These are phyloP conservation scores for Xyrauchen texanus DNA, from an alignment of 2,113 vertebrate species.

Conservation along the genomic window DNA sequence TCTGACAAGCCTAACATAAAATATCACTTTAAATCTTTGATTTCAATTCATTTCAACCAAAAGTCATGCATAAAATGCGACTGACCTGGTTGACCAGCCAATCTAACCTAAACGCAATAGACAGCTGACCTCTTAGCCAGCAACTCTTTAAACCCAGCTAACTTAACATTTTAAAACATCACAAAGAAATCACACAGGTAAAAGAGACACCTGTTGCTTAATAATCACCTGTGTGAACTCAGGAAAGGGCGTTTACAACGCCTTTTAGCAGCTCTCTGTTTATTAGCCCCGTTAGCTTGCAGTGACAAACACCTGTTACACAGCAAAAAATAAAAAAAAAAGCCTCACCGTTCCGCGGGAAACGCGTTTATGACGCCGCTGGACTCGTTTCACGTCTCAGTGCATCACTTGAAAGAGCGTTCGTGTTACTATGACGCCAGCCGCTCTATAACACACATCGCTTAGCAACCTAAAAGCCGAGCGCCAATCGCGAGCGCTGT, in stretches of 20 bases:
- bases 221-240: too few species aligned
- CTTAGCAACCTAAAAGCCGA: not conserved
- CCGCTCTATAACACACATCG: not conserved
- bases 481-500: not conserved
- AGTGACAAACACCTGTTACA: constrained; percentile 64
- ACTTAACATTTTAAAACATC: not conserved
- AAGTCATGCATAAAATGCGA: not conserved
- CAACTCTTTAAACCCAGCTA: not conserved
- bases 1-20: too few species aligned
- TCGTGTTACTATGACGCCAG: not conserved
- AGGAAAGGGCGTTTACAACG: too few species aligned
- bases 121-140: constrained; percentile 1
- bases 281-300: constrained; percentile 46
- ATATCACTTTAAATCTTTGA: not conserved
- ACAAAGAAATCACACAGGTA: not conserved
- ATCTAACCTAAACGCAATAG: not conserved
- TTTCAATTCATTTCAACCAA: too few species aligned
- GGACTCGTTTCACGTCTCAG: not conserved
- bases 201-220: not conserved
- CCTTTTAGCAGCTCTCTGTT: constrained; percentile 13
- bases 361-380: constrained; percentile 1
- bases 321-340: not conserved
- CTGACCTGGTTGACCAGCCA: constrained; percentile 8
- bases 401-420: not conserved
- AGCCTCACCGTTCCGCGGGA: constrained; percentile 29